Evolutionary conservation across 1,140 invertebrate genomes (phyloP), one percentile per base, ranked within the genome.

Genomic region (Diorhabda carinulata): DNA sequence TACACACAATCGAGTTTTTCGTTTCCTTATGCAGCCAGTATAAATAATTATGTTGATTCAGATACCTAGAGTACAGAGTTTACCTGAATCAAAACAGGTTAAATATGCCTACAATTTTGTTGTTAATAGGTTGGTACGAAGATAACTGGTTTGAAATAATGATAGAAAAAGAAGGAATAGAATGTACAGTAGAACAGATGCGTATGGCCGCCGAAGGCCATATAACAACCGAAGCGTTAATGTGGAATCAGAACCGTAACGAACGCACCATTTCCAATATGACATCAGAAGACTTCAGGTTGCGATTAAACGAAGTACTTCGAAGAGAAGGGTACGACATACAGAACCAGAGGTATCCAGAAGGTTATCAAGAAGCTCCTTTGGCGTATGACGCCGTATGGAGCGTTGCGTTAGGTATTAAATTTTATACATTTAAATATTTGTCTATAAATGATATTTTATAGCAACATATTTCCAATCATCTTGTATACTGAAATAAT

Each of bases 311-410:
- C 80, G 85, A 89, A 70, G 88, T 88, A 44, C 83, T 97, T 5
- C 89, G 90, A 64, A 88, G 90, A 56, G 87, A 89, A 58, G 92
- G 91, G 8, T 94, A 91, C 78, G 91, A 94, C 76, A 92, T 94
- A 76, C 89, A 91, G 78, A 88, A 92, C 57, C 88, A 90, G 77
- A 84, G 91, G 57, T 95, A 91, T 82, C 94, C 94, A 2, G 93
- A 94, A 80, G 98, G 98, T 2, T 98, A 98, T 82, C 96, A 97
- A 79, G 98, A 99, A 84, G 96, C 98, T 2, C 98, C 98, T 0
- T 82, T 99, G 45, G 98, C 98, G 9, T 99, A 99, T 79, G 98
- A 99, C 83, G 98, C 98, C 43, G 94, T 99, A 57, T 99, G 98
- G 98, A 95, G 96, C 40, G 91, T 98, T 25, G 96, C 96, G 56